Evolutionary conservation across 2,888 invertebrate genomes (phyloP).

Genomic region (Anoncus sp.): DNA sequence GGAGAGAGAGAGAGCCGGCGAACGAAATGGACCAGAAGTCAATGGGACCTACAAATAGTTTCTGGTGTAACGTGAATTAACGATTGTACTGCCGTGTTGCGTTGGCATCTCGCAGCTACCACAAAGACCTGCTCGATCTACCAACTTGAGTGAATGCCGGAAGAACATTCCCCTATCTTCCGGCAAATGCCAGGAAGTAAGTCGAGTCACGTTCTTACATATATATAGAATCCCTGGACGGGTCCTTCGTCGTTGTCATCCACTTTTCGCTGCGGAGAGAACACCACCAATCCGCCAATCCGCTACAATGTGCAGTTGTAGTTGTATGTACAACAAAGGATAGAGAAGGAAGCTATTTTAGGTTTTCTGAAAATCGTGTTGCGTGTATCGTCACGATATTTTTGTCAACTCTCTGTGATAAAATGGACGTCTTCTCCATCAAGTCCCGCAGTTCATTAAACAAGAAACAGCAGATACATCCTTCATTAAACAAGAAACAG

Average conservation of each 20-base stretch:
- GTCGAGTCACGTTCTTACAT: slow-evolving; percentile 64
- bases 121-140: slow-evolving; percentile 1
- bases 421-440: too few relatives aligned
- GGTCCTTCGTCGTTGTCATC: slow-evolving; percentile 49
- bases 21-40: slow-evolving; percentile 40
- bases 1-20: background rate
- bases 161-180: slow-evolving; percentile 42
- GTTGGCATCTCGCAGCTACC: slow-evolving; percentile 35
- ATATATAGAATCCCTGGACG: slow-evolving; percentile 46
- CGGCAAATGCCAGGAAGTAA: slow-evolving; percentile 25
- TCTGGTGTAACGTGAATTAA: slow-evolving; percentile 60
- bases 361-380: too few relatives aligned
- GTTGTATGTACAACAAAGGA: background rate
- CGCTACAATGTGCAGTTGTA: background rate
- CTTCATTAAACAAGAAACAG: too few relatives aligned
- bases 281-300: background rate
- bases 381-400: background rate
- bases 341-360: too few relatives aligned
- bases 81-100: slow-evolving; percentile 54
- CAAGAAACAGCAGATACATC: too few relatives aligned
- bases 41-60: slow-evolving; percentile 55
- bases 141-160: slow-evolving; percentile 13
- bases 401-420: background rate
- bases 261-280: background rate
- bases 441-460: too few relatives aligned